Base-by-base conservation (phyloP, 2,113 vertebrate genomes). In the Archocentrus centrarchus region DNA sequence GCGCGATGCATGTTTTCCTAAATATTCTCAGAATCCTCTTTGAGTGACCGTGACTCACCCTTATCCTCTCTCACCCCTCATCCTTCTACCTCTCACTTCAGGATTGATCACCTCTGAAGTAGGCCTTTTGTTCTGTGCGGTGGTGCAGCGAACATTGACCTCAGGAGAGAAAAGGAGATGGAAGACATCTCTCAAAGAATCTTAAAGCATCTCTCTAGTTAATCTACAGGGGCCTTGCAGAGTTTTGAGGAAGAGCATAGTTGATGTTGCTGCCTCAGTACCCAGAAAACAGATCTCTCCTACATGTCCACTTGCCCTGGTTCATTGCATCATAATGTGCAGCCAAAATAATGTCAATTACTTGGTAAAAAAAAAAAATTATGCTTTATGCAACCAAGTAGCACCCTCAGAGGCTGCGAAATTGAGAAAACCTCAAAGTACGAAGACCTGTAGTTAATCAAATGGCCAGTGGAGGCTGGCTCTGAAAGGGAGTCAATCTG, bases 81-180 rank as follows among this genome's bases (percentile, higher is more conserved):
- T 82, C 91, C 57, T 88, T 82, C 77, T 78, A 70, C 81, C 89
- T 73, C 82, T 91, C 89, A 86, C 87, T 85, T 83, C 82, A 88
- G 89, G 91, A 94, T 91, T 91, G 93, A 94, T 94, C 91, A 91
- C 92, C 87, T 87, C 86, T 86, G 87, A 91, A 84, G 84, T n/a
- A 60, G 79, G 86, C 68, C 93, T 91, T 93, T 93, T 91, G 92
- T 93, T 91, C 91, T 86, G 88, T n/a, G 80, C 44, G 47, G 86
- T 13, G 81, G 83, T 85, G 89, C 89, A 83, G 91, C 55, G 59
- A 87, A 75, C 53, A 55, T 8, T 90, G 89, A 92, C 89, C 93
- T 89, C 93, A 82, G 79, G 86, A 87, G 91, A 83, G 85, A 81
- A 53, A 59, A 63, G 78, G 85, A 85, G 87, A 86, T 61, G 70